phyloP scores from a whole-genome alignment of 2,797 vertebrate genomes.

The Triplophysa bombifrons region DNA sequence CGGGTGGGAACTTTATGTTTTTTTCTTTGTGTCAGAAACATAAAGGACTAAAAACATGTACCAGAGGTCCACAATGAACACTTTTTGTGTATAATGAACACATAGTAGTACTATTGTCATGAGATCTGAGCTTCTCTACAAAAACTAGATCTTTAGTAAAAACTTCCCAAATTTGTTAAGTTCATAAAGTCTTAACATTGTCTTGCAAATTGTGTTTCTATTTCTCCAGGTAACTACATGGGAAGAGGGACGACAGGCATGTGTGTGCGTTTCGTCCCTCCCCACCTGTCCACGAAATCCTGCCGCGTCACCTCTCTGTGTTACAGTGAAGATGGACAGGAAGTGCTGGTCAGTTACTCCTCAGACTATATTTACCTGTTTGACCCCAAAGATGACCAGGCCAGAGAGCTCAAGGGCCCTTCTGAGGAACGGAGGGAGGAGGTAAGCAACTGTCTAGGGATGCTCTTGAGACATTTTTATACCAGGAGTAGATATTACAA shows the following conservation, averaged over 20 bases:
- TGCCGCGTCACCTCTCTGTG: conserved; percentile 96
- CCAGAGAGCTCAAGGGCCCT: conserved; percentile 93
- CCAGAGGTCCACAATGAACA: background rate
- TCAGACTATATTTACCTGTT: conserved; percentile 98
- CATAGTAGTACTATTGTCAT: too few relatives aligned
- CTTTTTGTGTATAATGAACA: background rate
- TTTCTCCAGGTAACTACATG: conserved; percentile 87
- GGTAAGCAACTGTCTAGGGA: conserved; percentile 65
- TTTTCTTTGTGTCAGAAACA: background rate
- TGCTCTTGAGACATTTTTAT: background rate
- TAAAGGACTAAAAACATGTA: background rate
- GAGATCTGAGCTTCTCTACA: background rate
- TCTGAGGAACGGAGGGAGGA: conserved; percentile 94
- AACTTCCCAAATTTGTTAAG: too few relatives aligned
- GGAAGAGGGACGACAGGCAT: conserved; percentile 93
- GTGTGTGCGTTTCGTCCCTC: conserved; percentile 94
- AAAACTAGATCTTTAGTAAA: background rate
- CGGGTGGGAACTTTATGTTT: conserved; percentile 75
- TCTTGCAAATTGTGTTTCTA: background rate
- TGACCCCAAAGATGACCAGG: conserved; percentile 95
- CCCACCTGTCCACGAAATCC: conserved; percentile 94
- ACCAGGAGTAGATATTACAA: background rate
- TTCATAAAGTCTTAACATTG: background rate
- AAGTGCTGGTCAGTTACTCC: conserved; percentile 98
- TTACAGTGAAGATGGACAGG: conserved; percentile 95